Conservation (phyloP, 2,888 invertebrate genomes). For the Tryphoninae sp. region DNA sequence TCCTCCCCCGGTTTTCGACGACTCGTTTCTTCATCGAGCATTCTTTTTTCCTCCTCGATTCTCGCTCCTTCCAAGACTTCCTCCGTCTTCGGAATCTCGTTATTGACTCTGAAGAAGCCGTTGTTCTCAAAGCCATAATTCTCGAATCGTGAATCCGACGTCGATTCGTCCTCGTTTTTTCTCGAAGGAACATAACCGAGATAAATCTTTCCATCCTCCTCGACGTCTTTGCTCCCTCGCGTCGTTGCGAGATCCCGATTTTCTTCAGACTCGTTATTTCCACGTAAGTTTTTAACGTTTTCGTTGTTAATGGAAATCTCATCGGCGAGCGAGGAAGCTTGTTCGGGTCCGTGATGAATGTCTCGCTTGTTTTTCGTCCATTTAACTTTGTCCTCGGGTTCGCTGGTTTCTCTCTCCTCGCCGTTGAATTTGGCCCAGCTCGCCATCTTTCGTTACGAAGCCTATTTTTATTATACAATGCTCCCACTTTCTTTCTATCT, state of each 20-base stretch:
- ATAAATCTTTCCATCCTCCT: slow-evolving; percentile 51
- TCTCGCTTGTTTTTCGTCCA: slow-evolving; percentile 20
- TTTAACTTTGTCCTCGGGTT: slow-evolving; percentile 51
- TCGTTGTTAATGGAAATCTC: not conserved
- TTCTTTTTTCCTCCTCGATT: slow-evolving; percentile 36
- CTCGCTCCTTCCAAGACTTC: not conserved
- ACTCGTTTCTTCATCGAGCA: slow-evolving; percentile 38
- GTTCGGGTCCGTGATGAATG: not conserved
- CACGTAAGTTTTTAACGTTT: not conserved
- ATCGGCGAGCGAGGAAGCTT: not conserved
- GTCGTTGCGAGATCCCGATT: not conserved
- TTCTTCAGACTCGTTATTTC: not conserved
- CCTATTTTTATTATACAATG: not conserved
- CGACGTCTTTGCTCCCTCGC: not conserved
- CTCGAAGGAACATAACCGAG: not conserved
- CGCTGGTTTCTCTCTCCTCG: slow-evolving; percentile 56
- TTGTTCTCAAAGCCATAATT: too few relatives aligned
- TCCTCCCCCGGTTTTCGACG: slow-evolving; percentile 42
- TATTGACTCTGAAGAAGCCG: too few relatives aligned
- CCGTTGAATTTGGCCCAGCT: slow-evolving; percentile 77
- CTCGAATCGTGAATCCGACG: too few relatives aligned
- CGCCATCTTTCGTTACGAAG: slow-evolving; percentile 71
- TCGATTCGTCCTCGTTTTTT: not conserved
- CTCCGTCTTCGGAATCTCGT: too few relatives aligned
- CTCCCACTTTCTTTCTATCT: not conserved